phyloP scores from a whole-genome alignment of 2,888 invertebrate genomes.

The Arenicola marina region DNA sequence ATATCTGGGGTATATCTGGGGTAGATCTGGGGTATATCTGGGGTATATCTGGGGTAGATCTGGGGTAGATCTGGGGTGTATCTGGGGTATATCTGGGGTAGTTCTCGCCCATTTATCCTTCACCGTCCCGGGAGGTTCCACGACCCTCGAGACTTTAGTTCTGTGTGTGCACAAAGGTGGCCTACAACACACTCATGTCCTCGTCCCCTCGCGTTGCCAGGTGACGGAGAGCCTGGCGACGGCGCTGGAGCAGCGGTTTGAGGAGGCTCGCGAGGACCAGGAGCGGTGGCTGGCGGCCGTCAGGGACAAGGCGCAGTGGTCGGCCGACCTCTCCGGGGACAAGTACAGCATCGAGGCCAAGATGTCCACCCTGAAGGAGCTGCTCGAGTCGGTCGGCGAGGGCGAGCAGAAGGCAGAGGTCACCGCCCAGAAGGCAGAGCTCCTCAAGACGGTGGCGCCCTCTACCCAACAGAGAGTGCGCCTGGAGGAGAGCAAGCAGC shows the following conservation, averaged over 20 bases:
- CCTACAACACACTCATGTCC: neutral
- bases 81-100: too few species aligned
- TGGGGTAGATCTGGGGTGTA: too few species aligned
- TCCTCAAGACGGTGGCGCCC: conserved; percentile 46
- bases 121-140: too few species aligned
- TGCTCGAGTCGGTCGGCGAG: conserved; percentile 70
- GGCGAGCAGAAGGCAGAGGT: conserved; percentile 69
- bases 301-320: conserved; percentile 87
- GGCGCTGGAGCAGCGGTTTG: conserved; percentile 84
- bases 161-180: too few species aligned
- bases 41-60: too few species aligned
- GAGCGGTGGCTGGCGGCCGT: conserved; percentile 80
- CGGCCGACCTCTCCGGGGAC: conserved; percentile 78
- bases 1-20: too few species aligned
- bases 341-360: conserved; percentile 91
- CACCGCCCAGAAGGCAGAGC: conserved; percentile 74
- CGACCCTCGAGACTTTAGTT: too few species aligned
- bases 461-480: conserved; percentile 41
- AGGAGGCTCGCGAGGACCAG: conserved; percentile 80
- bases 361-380: conserved; percentile 67
- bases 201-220: conserved; percentile 26
- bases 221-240: conserved; percentile 66
- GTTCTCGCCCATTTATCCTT: too few species aligned
- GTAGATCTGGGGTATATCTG: too few species aligned
- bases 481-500: conserved; percentile 43